These are phyloP conservation scores for Garra rufa DNA, from an alignment of 2,113 vertebrate species.

Conservation along the genomic window DNA sequence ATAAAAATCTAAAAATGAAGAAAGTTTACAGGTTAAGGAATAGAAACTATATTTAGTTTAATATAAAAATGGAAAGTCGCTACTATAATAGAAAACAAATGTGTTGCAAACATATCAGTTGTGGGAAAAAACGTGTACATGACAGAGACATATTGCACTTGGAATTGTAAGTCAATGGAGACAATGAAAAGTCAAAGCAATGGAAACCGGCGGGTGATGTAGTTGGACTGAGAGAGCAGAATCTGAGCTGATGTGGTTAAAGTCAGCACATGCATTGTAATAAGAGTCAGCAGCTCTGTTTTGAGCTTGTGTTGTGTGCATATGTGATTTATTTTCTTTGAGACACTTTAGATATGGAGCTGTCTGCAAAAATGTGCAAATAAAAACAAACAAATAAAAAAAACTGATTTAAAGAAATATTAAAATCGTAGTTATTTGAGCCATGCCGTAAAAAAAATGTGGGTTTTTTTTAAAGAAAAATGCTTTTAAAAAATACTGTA, in stretches of 20 bases:
- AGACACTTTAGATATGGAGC: background rate
- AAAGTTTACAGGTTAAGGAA: background rate
- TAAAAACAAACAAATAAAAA: background rate
- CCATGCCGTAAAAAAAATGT: background rate
- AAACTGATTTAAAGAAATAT: background rate
- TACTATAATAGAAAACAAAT: background rate
- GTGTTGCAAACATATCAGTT: background rate
- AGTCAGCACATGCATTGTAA: background rate
- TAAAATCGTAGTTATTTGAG: background rate
- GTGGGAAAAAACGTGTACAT: background rate
- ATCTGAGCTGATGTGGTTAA: conserved; percentile 12
- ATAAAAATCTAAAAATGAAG: background rate
- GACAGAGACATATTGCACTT: background rate
- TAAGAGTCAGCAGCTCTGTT: background rate
- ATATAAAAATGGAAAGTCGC: background rate
- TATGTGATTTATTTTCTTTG: background rate
- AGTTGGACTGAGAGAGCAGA: background rate
- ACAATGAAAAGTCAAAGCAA: background rate
- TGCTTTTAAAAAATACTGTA: background rate
- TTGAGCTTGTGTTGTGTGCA: background rate
- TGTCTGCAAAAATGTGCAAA: background rate
- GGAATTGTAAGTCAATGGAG: background rate
- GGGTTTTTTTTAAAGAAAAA: background rate
- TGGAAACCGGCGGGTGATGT: background rate
- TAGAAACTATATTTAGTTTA: background rate